These are phyloP conservation scores for Halichoerus grypus DNA, from an alignment of 2,113 vertebrate genomes.

Conservation along the genomic window DNA sequence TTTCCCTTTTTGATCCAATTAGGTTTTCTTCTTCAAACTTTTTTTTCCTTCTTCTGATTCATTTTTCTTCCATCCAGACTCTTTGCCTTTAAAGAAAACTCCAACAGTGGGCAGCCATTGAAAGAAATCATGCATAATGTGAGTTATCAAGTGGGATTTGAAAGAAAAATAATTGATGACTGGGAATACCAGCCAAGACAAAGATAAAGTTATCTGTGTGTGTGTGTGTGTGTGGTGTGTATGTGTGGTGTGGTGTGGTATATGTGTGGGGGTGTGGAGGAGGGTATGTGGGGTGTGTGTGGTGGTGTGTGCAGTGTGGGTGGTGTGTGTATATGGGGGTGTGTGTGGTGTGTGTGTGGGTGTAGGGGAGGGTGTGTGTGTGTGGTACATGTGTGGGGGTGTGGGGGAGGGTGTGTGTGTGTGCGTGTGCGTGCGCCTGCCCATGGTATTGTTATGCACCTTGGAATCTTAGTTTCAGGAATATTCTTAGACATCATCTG, in stretches of 20 bases:
- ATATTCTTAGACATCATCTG: neutral
- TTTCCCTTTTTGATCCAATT: neutral
- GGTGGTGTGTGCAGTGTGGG: no score
- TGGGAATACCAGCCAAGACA: neutral
- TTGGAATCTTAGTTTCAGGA: neutral
- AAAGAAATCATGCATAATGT: neutral
- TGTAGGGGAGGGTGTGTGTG: no score
- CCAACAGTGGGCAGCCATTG: neutral
- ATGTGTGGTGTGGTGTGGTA: neutral
- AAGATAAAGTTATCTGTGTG: neutral
- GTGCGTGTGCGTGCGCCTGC: rapidly evolving
- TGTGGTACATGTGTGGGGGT: no score
- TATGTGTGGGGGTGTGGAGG: neutral
- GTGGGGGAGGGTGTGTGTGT: neutral
- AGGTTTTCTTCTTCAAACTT: neutral
- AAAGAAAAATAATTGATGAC: constrained; percentile 1
- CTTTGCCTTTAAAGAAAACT: neutral
- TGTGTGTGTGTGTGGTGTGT: neutral
- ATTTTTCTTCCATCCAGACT: neutral
- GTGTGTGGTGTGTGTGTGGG: no score
- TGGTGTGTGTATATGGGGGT: no score
- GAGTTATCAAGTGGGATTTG: neutral
- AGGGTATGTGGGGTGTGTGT: no score
- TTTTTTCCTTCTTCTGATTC: neutral
- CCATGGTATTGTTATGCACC: no score